Base-by-base conservation (phyloP, 2,888 invertebrate genomes). In the Dastarcus helophoroides region DNA sequence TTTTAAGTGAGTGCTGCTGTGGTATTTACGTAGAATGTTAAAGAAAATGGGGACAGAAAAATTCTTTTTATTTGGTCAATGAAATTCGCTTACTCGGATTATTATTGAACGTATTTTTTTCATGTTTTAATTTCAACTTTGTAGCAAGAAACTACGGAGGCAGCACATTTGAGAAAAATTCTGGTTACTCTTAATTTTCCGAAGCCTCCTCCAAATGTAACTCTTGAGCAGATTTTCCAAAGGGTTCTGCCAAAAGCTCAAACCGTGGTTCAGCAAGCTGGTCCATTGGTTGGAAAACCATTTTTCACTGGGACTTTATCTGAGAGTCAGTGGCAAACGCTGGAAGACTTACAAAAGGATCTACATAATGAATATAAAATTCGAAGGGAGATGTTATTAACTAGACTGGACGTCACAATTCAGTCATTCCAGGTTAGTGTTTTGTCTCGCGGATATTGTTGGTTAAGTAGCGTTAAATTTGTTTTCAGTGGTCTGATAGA, bases 341-440 rank as follows among this genome's bases (percentile, higher is more conserved):
- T 97, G 2, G 73, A 78, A 30, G 63, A 66, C 4, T 59, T 79
- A 1, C 82, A 84, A 50, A 63, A 70, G 1, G 79, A 84, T 37
- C 68, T 95, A 53, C 73, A 74, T 31, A 69, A 75, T 8, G 95
- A 97, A 50, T 97, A 91, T 53, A 69, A 73, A 43, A 65, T 84
- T 36, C 65, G 95, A 27, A 66, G 90, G 33, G 82, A 90, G 54
- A 86, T 90, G 66, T 68, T 97, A 40, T 64, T 95, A 4, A 90
- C 90, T 29, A 69, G 97, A 27, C 63, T 97, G 17, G 95, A 97
- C 58, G 93, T 94, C 36, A 98, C 97, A 0, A 77, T 97, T 47
- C 89, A 93, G 59, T 95, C 95, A 31, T 98, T 97, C 60, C 79
- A 90, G 73, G 89, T 82, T 54, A 33, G 36, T 32, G 6, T 5